Evolutionary conservation across 1,140 invertebrate species (phyloP), one percentile per base, ranked within the genome.

Genomic region (Sminthurides bifidus): DNA sequence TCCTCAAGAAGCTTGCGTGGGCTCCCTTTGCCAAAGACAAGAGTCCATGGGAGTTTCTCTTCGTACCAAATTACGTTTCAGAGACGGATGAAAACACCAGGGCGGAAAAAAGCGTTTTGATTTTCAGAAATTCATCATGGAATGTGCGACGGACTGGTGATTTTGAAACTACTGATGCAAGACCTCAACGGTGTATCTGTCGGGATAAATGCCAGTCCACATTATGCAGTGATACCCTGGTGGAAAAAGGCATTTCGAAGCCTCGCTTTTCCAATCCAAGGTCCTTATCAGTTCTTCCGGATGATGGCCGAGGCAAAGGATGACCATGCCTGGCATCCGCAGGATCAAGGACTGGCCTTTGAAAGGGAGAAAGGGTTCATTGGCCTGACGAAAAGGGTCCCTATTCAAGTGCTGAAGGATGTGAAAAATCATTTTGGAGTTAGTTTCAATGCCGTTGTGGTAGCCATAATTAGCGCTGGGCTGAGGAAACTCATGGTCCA

Each of bases 41-140:
- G 23, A 57, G 54, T 27, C 59, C 59, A 23, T 61, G 59, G 59
- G 55, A 61, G 46, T 52, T 57, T 24, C 10, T 61, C 8, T 53
- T 31, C 23, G 21, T 61, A 19, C 29, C 38, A 15, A 61, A 61
- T 23, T 61, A 49, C 30, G 12, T 30, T 2, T n/a, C 37, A 14
- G 40, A 41, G 1, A n/a, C 4, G 23, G 46, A 54, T 33, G 44
- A 46, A 21, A 12, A 38, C 1, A 31, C 15, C 14, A 12, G 5
- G 30, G 12, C 15, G 21, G 12, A 26, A 12, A 53, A 58, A 50
- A 41, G 15, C 10, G 33, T 58, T 17, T 3, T 53, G 0, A 54
- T 58, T 31, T 50, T 58, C 5, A 29, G 56, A 14, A n/a, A 24
- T 56, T 23, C 58, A 60, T 26, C 58, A 60, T 40, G 58, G 58